Conservation (phyloP, 2,888 invertebrate genomes). For the Dasysyrphus albostriatus region DNA sequence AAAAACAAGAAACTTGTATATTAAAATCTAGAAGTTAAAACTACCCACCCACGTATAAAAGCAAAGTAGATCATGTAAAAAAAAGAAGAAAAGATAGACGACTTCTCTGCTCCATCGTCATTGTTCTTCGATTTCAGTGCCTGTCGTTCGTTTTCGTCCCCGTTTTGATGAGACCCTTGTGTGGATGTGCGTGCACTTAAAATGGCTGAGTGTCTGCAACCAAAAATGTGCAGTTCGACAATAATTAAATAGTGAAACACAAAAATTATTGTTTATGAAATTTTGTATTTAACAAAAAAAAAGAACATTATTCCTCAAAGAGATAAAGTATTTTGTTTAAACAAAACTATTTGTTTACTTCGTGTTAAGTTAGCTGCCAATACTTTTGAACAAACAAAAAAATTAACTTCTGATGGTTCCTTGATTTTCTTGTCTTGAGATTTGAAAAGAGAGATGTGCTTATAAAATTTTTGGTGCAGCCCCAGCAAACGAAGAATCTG, state of each 20-base stretch:
- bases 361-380: slow-evolving; percentile 3
- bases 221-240: slow-evolving; percentile 74
- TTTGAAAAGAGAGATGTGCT: slow-evolving; percentile 43
- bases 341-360: slow-evolving; percentile 6
- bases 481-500: slow-evolving; percentile 43
- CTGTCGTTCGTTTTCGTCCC: slow-evolving; percentile 47
- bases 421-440: slow-evolving; percentile 40
- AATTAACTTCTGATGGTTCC: slow-evolving; percentile 17
- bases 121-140: slow-evolving; percentile 61
- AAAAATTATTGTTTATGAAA: slow-evolving; percentile 43
- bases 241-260: slow-evolving; percentile 67
- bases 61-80: slow-evolving; percentile 60
- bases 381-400: neutral
- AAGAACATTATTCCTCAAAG: neutral
- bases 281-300: slow-evolving; percentile 7
- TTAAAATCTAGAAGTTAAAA: neutral
- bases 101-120: slow-evolving; percentile 58
- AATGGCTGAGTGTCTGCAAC: slow-evolving; percentile 76
- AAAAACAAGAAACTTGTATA: neutral
- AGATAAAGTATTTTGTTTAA: slow-evolving; percentile 5
- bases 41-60: slow-evolving; percentile 53
- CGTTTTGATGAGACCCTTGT: slow-evolving; percentile 58
- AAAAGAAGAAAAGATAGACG: slow-evolving; percentile 36
- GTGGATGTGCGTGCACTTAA: slow-evolving; percentile 74
- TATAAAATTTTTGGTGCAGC: slow-evolving; percentile 46